A percentile compares a stretch with the other conserved stretches of the same genome.
These are phyloP conservation scores for Periophthalmus magnuspinnatus DNA, from an alignment of 2,797 vertebrate species.

Conservation along the genomic window DNA sequence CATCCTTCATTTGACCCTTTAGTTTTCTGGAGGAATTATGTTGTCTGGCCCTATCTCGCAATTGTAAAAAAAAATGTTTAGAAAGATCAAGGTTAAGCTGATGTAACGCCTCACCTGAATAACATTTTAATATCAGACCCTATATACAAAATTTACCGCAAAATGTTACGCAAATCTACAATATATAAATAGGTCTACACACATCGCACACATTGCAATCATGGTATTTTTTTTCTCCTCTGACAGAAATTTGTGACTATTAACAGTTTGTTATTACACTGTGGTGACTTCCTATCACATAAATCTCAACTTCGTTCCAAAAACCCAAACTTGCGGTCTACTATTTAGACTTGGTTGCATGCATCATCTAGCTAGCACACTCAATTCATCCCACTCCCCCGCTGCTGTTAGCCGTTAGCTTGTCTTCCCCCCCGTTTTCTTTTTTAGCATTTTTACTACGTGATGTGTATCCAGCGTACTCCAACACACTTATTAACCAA, in stretches of 20 bases:
- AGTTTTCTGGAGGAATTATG: too few relatives aligned
- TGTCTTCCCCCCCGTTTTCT: constrained; percentile 2
- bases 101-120: too few relatives aligned
- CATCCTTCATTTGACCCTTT: too few relatives aligned
- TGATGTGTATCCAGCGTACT: not conserved
- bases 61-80: too few relatives aligned
- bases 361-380: not conserved
- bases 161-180: too few relatives aligned
- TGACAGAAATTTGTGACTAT: not conserved
- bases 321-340: not conserved
- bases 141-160: too few relatives aligned
- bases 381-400: not conserved
- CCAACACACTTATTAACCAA: constrained; percentile 22
- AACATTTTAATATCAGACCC: too few relatives aligned
- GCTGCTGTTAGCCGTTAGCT: not conserved
- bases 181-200: too few relatives aligned
- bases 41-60: too few relatives aligned
- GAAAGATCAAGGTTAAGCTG: too few relatives aligned
- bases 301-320: not conserved
- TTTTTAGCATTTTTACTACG: not conserved
- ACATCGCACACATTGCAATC: not conserved
- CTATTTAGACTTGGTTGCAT: not conserved
- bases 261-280: not conserved
- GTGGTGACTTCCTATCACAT: not conserved
- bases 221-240: not conserved